A percentile compares a stretch with the other conserved stretches of the same genome.
phyloP scores from a whole-genome alignment of 2,113 vertebrate genomes.

The Rhinogobius similis region DNA sequence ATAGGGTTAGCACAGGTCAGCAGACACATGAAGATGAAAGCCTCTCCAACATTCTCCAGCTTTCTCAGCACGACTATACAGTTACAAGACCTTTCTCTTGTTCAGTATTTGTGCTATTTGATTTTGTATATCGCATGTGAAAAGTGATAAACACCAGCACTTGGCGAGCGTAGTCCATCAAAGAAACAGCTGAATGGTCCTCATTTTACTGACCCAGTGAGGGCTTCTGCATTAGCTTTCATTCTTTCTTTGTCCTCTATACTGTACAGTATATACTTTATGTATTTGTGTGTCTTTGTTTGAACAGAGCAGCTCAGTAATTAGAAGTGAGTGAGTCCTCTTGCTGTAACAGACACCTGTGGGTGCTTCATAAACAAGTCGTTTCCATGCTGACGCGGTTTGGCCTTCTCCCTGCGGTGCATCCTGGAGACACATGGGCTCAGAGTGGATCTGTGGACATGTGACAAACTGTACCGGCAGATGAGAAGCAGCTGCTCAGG shows the following conservation, averaged over 20 bases:
- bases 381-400: slow-evolving; percentile 9
- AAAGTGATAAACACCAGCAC: neutral
- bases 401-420: slow-evolving; percentile 15
- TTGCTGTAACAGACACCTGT: slow-evolving; percentile 14
- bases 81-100: neutral
- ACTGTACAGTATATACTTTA: neutral
- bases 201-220: too few species aligned
- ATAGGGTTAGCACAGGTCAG: slow-evolving; percentile 40
- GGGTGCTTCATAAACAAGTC: slow-evolving; percentile 13
- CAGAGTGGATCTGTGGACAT: slow-evolving; percentile 22
- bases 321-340: slow-evolving; percentile 6
- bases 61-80: slow-evolving; percentile 1
- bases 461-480: slow-evolving; percentile 42
- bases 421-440: slow-evolving; percentile 14
- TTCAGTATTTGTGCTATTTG: neutral
- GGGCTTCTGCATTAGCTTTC: neutral
- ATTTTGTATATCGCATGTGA: neutral
- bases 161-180: too few species aligned
- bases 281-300: neutral
- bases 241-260: neutral
- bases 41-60: slow-evolving; percentile 37
- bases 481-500: slow-evolving; percentile 68
- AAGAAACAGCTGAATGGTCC: neutral
- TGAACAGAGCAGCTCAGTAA: neutral
- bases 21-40: slow-evolving; percentile 27